Conservation (phyloP, 2,888 invertebrate species). For the Folsomia manolachei region DNA sequence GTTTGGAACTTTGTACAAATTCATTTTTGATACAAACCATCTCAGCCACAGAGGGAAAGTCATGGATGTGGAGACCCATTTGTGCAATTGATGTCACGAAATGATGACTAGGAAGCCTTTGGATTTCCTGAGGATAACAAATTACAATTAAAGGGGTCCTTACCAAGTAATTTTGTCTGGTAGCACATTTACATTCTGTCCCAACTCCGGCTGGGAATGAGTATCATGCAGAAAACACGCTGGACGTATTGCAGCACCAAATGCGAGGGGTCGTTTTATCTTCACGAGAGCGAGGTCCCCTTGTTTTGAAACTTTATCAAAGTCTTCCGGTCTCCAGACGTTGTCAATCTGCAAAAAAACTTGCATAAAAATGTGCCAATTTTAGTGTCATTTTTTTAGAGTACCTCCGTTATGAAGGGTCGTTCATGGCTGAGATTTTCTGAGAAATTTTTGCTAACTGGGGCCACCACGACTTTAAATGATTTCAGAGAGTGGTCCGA, state of each 20-base stretch:
- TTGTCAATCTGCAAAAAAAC: conserved; percentile 19
- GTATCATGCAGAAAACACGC: conserved; percentile 15
- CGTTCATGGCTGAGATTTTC: conserved; percentile 24
- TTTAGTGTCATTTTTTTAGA: neutral
- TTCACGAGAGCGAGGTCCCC: conserved; percentile 28
- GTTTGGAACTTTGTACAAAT: conserved; percentile 15
- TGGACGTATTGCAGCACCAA: conserved; percentile 28
- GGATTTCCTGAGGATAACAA: neutral
- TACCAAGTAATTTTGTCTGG: no score
- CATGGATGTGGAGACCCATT: conserved; percentile 30
- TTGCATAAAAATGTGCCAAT: neutral
- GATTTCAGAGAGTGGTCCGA: neutral
- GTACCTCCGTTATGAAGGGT: conserved; percentile 1
- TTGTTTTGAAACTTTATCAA: neutral
- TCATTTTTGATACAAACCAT: conserved; percentile 33
- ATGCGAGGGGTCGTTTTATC: conserved; percentile 24
- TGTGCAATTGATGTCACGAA: conserved; percentile 16
- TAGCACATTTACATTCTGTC: no score
- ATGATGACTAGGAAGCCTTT: neutral
- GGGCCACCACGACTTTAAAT: conserved; percentile 22
- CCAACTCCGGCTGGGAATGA: no score
- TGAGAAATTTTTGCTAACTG: conserved; percentile 29
- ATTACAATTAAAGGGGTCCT: no score
- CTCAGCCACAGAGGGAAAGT: conserved; percentile 33
- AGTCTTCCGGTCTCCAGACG: conserved; percentile 20